phyloP scores from a whole-genome alignment of 2,113 vertebrate species.

The Artemisiospiza belli region DNA sequence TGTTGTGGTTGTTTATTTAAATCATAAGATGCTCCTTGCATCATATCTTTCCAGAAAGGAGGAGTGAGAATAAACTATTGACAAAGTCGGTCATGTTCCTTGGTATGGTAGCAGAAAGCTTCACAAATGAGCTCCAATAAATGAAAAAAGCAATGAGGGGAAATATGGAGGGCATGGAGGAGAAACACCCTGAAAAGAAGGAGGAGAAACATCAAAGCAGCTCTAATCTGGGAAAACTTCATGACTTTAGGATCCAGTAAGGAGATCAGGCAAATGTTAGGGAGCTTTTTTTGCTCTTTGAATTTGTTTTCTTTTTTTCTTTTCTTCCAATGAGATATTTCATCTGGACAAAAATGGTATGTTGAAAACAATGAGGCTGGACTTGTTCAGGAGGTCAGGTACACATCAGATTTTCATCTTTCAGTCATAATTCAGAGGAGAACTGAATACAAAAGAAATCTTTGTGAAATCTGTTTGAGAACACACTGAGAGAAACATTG shows the following conservation, averaged over 20 bases:
- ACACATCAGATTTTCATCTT: not conserved
- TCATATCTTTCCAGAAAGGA: not conserved
- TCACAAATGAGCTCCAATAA: not conserved
- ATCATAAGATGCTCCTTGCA: not conserved
- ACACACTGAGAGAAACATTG: not conserved
- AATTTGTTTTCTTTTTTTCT: not conserved
- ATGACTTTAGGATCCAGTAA: not conserved
- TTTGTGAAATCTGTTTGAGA: not conserved
- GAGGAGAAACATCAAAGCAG: not conserved
- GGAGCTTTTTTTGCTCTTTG: not conserved
- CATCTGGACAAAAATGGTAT: not conserved
- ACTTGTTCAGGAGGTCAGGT: no score
- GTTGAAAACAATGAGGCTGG: no score
- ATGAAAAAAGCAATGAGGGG: not conserved
- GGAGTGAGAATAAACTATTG: not conserved
- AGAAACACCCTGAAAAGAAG: not conserved
- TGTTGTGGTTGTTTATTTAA: not conserved
- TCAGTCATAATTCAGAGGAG: not conserved
- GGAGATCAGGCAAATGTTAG: not conserved
- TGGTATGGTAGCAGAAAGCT: not conserved
- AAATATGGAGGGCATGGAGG: not conserved
- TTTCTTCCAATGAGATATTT: not conserved
- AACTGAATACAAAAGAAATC: not conserved
- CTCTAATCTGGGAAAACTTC: not conserved
- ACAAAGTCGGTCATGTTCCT: not conserved